Evolutionary conservation across 2,797 vertebrate species (phyloP), one percentile per base, ranked within the genome.

Genomic region (Danio jaintianensis): DNA sequence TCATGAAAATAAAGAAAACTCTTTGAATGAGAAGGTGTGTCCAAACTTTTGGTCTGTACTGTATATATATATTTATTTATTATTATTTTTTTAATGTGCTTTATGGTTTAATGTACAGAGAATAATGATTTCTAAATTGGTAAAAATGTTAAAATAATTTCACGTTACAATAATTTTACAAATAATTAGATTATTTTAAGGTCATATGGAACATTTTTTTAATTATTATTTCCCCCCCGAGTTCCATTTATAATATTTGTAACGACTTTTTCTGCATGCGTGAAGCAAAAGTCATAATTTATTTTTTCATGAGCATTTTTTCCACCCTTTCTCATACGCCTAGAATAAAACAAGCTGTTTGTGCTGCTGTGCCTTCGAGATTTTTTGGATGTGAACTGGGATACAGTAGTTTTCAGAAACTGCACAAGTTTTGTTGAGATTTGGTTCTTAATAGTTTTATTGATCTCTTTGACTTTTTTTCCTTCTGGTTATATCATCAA

Each of bases 271-370:
- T 40, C 43, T 69, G 29, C 64, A 5, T 43, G n/a, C 20, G 50
- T 7, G n/a, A 11, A 42, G 15, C 36, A 68, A 59, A 78, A 48
- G n/a, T 69, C 62, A 43, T 72, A 5, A 59, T 69, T 50, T 47
- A 9, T 50, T 36, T 76, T 63, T 55, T 45, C 50, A 45, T 77
- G 40, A 45, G 48, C 40, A 45, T 68, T 59, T 66, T 68, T 59
- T 55, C 36, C 64, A 40, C 53, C 16, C 66, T 58, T 9, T 59
- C 55, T 69, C 53, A 38, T 12, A 56, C 63, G 1, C 52, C 56
- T 36, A 38, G 64, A 58, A 78, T 68, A 68, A 69, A 40, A 38
- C 64, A 43, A 59, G 66, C 76, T 59, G 36, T 71, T 20, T 71
- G 50, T 40, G n/a, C 68, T 71, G n/a, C 11, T 71, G n/a, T 71